Evolutionary conservation across 2,113 vertebrate genomes (phyloP), one percentile per base, ranked within the genome.

Genomic region (Crotalus helleri): DNA sequence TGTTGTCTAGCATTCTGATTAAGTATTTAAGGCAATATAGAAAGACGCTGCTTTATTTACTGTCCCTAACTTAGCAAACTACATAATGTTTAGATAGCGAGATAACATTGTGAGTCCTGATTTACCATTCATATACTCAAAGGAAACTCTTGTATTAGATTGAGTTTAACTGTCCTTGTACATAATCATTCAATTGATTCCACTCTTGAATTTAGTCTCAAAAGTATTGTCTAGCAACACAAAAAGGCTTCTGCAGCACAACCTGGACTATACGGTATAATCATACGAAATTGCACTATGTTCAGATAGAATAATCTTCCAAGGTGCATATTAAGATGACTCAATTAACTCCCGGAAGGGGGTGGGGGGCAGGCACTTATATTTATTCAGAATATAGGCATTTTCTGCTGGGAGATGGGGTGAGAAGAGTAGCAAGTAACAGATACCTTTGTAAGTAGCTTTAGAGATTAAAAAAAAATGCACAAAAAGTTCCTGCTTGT

Each of bases 1-100:
- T 86, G 53, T 24, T 44, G 29, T 86, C 57, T 64, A 85, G 24
- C 55, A 53, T 21, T 51, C 55, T 11, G 53, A 46, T 26, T 4
- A 81, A 8, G 19, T 86, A 39, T n/a, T 59, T 5, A 29, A 23
- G 39, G n/a, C 87, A 88, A 54, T 54, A 88, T 13, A 58, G 6
- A 49, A 49, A 29, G 59, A 85, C 64, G 51, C 26, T 17, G 24
- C 24, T 93, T 92, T 88, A 54, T 86, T 93, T 90, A 55, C 55
- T 13, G 33, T 86, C 23, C n/a, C 2, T 49, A 90, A 15, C 85
- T 90, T 86, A 92, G 86, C 53, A 57, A 93, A 26, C 54, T 57
- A 93, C n/a, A 57, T 93, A 46, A 90, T 87, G 81, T 51, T 93
- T 93, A 85, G 15, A 57, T 6, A 93, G 81, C 8, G 39, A 55